A percentile compares a stretch with the other conserved stretches of the same genome.
phyloP scores from a whole-genome alignment of 2,797 vertebrate genomes.

The Anabacerthia variegaticeps region DNA sequence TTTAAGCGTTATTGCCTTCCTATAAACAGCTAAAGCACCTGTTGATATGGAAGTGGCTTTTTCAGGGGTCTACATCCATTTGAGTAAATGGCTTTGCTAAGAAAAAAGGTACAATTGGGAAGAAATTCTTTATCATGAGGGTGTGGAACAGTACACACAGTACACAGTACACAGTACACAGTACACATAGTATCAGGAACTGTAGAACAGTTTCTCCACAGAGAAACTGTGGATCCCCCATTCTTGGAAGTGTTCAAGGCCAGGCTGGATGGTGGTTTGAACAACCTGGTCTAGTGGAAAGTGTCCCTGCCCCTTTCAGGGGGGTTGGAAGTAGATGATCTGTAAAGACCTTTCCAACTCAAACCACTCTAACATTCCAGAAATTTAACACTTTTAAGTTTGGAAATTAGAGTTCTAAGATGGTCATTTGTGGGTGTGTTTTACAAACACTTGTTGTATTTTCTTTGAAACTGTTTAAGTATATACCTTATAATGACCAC shows the following conservation, averaged over 20 bases:
- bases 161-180: too few species aligned
- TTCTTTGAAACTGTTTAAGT: constrained; percentile 22
- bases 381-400: background rate
- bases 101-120: background rate
- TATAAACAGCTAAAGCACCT: background rate
- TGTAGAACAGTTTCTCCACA: background rate
- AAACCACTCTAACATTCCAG: background rate
- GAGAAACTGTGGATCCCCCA: background rate
- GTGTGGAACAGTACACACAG: too few species aligned
- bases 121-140: background rate
- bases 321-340: fast-evolving
- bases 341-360: background rate
- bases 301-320: background rate
- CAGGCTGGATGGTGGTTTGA: background rate
- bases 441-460: background rate
- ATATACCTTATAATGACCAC: background rate
- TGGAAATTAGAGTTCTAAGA: background rate
- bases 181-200: too few species aligned
- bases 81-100: background rate
- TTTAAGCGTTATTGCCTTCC: constrained; percentile 34
- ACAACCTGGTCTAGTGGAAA: background rate
- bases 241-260: background rate
- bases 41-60: constrained; percentile 2
- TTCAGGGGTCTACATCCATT: background rate
- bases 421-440: background rate